Conservation (phyloP, 2,113 vertebrate genomes). For the Urocitellus parryii region DNA sequence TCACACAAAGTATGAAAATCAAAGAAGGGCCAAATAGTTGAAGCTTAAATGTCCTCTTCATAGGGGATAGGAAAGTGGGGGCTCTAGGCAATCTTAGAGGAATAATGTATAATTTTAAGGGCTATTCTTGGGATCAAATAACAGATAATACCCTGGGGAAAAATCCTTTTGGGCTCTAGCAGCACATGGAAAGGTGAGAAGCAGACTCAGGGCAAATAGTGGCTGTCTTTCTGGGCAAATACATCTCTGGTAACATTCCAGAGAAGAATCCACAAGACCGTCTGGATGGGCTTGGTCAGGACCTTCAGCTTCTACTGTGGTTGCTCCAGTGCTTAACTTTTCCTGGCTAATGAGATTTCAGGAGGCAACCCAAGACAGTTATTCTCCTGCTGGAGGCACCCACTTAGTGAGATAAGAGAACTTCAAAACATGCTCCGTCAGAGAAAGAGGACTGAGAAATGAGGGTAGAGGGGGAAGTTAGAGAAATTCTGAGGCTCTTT, state of each 20-base stretch:
- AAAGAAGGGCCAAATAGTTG: background rate
- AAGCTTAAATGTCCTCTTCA: background rate
- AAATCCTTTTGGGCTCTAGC: background rate
- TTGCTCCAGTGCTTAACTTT: background rate
- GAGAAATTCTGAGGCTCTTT: background rate
- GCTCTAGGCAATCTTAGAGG: background rate
- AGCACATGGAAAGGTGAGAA: background rate
- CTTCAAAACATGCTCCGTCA: background rate
- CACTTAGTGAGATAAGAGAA: background rate
- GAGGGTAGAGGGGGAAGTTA: too few species aligned
- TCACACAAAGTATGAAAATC: background rate
- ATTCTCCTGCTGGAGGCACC: background rate
- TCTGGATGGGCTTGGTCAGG: background rate
- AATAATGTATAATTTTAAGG: background rate
- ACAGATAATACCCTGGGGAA: background rate
- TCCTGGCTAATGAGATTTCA: background rate
- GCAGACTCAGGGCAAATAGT: background rate
- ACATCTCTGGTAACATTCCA: background rate
- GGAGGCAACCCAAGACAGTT: too few species aligned
- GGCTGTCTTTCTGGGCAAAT: background rate
- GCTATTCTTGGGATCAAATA: too few species aligned
- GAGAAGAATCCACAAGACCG: background rate
- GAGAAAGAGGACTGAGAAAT: background rate
- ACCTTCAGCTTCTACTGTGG: background rate
- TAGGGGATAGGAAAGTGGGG: background rate